phyloP scores from a whole-genome alignment of 2,797 vertebrate species.

The Amphiprion clarkii region DNA sequence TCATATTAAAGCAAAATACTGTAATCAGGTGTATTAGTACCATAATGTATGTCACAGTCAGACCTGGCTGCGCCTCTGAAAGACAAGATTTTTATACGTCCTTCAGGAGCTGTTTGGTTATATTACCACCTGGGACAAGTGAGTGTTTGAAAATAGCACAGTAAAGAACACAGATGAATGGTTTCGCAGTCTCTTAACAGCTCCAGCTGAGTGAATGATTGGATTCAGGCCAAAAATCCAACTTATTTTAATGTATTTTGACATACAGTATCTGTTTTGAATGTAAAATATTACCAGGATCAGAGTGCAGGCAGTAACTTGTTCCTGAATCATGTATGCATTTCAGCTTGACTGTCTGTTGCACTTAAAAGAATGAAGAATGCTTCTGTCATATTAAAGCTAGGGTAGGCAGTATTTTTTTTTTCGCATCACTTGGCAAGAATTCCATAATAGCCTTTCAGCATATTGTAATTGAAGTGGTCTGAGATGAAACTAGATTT shows the following conservation, averaged over 20 bases:
- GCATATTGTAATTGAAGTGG: too few species aligned
- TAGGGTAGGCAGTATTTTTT: too few species aligned
- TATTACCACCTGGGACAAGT: not conserved
- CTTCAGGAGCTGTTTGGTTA: conserved; percentile 6
- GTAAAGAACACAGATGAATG: not conserved
- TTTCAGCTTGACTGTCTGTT: not conserved
- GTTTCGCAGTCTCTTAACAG: not conserved
- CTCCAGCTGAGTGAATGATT: not conserved
- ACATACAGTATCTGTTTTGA: conserved; percentile 5
- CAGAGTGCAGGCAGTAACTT: not conserved
- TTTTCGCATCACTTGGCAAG: too few species aligned
- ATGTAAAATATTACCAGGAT: not conserved
- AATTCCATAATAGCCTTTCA: too few species aligned
- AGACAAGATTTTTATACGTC: not conserved
- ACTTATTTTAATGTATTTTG: not conserved
- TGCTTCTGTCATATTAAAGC: not conserved
- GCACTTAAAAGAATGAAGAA: not conserved
- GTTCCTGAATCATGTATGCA: not conserved
- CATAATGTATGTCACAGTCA: conserved; percentile 16
- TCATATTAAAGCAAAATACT: conserved; percentile 44
- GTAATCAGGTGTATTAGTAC: conserved; percentile 33
- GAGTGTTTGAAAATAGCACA: not conserved
- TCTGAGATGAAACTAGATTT: too few species aligned
- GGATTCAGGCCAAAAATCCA: not conserved
- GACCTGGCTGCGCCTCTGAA: not conserved